Conservation (phyloP, 1,140 invertebrate genomes). For the Drosophila carrolli region DNA sequence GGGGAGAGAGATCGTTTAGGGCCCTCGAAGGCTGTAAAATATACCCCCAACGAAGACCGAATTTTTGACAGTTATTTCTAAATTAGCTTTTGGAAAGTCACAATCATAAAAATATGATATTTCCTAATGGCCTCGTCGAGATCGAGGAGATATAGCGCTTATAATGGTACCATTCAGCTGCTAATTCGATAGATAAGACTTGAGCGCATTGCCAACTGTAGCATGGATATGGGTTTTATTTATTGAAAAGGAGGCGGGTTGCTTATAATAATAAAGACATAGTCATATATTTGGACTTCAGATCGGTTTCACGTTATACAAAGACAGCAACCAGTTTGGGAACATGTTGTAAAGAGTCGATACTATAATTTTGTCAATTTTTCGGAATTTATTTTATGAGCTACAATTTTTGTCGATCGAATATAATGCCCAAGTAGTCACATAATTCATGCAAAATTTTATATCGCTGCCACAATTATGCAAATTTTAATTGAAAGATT, state of each 20-base stretch:
- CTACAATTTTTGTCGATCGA: constrained; percentile 62
- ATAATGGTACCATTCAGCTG: constrained; percentile 69
- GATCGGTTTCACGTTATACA: constrained; percentile 73
- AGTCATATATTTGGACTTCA: constrained; percentile 72
- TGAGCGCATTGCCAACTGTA: constrained; percentile 18
- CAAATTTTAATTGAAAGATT: constrained; percentile 83
- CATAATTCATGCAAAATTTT: constrained; percentile 80
- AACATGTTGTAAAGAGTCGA: constrained; percentile 68
- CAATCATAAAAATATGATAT: constrained; percentile 73
- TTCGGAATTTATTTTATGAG: constrained; percentile 81
- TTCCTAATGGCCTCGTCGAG: constrained; percentile 34
- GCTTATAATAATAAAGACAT: constrained; percentile 78
- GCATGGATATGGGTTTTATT: constrained; percentile 9
- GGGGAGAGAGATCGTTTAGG: constrained; percentile 34
- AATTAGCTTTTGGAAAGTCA: constrained; percentile 76
- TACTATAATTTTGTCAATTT: constrained; percentile 82
- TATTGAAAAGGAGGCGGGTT: constrained; percentile 39
- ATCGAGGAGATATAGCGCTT: constrained; percentile 47
- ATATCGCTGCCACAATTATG: constrained; percentile 74
- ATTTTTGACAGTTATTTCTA: constrained; percentile 77
- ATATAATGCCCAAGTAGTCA: constrained; percentile 81
- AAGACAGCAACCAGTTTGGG: constrained; percentile 64
- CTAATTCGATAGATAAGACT: constrained; percentile 75
- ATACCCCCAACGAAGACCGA: constrained; percentile 66
- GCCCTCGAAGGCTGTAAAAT: constrained; percentile 60